Evolutionary conservation across 1,140 invertebrate species (phyloP).

Genomic region (Sycophaga agraensis): DNA sequence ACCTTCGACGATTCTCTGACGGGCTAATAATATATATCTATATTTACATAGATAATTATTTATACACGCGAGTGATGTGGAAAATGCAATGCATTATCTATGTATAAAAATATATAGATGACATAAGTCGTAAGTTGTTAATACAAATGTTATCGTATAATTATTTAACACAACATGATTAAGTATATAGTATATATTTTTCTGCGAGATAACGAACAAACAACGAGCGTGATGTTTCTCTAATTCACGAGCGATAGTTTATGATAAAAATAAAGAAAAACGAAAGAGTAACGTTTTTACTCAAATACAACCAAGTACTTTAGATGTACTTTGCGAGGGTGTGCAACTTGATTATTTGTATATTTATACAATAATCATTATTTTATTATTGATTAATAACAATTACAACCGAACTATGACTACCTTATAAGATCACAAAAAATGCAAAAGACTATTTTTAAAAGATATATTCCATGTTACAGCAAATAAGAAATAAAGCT

Average conservation of each 20-base stretch:
- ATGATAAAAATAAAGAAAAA: too few species aligned
- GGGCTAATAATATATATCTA: too few species aligned
- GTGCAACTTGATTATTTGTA: too few species aligned
- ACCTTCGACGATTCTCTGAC: too few species aligned
- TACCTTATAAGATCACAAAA: slow-evolving; percentile 14
- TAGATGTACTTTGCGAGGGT: too few species aligned
- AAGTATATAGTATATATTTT: slow-evolving; percentile 18
- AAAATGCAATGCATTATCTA: slow-evolving; percentile 32
- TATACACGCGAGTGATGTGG: slow-evolving; percentile 28
- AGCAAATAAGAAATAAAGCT: neutral
- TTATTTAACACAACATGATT: slow-evolving; percentile 37
- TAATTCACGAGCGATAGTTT: too few species aligned
- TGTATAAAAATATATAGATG: slow-evolving; percentile 33
- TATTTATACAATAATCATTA: neutral
- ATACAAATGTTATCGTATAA: slow-evolving; percentile 40
- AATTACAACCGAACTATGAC: slow-evolving; percentile 20
- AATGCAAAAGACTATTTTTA: slow-evolving; percentile 17
- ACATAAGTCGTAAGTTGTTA: slow-evolving; percentile 36
- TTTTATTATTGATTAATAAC: neutral
- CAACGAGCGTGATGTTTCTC: slow-evolving; percentile 13
- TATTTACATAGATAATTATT: too few species aligned
- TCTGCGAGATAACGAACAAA: slow-evolving; percentile 23
- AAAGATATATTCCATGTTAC: slow-evolving; percentile 17
- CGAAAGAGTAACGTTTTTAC: too few species aligned
- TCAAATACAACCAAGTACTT: too few species aligned